Evolutionary conservation across 2,113 vertebrate species (phyloP), one percentile per base, ranked within the genome.

Genomic region (Bubo scandiacus): DNA sequence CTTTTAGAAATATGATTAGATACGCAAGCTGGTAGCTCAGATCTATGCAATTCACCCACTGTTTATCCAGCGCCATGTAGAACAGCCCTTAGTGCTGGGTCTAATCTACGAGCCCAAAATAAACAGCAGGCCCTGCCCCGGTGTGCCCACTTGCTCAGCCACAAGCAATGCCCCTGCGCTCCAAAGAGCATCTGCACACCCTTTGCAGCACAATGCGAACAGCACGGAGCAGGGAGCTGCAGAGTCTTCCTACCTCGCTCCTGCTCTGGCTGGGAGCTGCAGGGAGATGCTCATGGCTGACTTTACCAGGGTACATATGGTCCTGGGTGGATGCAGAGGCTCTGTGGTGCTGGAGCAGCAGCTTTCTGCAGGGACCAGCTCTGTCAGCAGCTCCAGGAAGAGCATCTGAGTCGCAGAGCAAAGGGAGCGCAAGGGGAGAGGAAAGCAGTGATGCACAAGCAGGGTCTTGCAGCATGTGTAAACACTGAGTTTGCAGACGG

Each of bases 1-100:
- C 89, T 97, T 92, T 75, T 81, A 97, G 98, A 54, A 98, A 94
- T 36, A 92, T 14, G 81, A 92, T 92, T 58, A 94, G 95, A 77
- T 73, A 81, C 84, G 0, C 54, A 16, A 30, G 61, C 84, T 61
- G 77, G 22, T 30, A 43, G 75, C 89, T 68, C 58, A 0, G 16
- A 11, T 15, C 59, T 11, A 1, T 2, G 51, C 12, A 1, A 25
- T 20, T 42, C 6, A 1, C 54, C 42, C 57, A 1, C 66, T 3
- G 20, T n/a, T 71, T 20, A 13, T 21, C 27, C 82, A 2, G 26
- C 0, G 4, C 27, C 4, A 11, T 2, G 4, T 7, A 23, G 77
- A 84, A 12, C 38, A 23, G 45, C 71, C n/a, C 49, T 18, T 4
- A 15, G 57, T 1, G 36, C 83, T 2, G 38, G 47, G 38, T 54